Evolutionary conservation across 2,113 vertebrate genomes (phyloP).

Genomic region (Struthio camelus): DNA sequence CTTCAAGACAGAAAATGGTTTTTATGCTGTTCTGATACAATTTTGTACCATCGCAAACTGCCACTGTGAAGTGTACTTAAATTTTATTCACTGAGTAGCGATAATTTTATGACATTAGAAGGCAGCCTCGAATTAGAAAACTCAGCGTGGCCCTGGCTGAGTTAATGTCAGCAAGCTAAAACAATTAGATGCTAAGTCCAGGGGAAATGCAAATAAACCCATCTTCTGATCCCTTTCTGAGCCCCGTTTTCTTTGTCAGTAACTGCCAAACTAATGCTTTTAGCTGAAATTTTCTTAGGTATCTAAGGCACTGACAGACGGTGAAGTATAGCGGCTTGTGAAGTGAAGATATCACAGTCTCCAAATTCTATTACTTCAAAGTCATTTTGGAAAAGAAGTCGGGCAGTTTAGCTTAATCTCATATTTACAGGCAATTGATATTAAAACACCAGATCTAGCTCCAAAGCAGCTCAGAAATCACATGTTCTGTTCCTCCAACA

Average conservation of each 20-base stretch:
- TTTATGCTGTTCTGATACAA: rapidly evolving
- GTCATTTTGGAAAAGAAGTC: neutral
- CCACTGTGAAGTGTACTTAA: neutral
- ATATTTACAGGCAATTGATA: neutral
- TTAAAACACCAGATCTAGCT: neutral
- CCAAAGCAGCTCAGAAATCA: neutral
- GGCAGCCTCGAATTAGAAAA: neutral
- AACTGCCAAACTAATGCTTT: neutral
- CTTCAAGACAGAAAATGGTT: neutral
- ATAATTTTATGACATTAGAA: neutral
- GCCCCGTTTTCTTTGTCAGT: neutral
- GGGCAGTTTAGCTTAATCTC: neutral
- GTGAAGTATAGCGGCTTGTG: neutral
- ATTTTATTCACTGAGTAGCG: neutral
- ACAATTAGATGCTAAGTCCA: neutral
- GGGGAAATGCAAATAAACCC: rapidly evolving
- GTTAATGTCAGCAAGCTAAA: neutral
- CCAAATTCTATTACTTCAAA: neutral
- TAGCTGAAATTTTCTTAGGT: neutral
- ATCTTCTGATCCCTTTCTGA: neutral
- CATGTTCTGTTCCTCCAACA: rapidly evolving
- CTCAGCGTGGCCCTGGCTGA: rapidly evolving
- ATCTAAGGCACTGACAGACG: neutral
- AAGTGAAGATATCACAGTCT: neutral
- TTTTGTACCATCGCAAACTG: neutral